Base-by-base conservation (phyloP, 2,797 vertebrate species). In the Zalophus californianus region DNA sequence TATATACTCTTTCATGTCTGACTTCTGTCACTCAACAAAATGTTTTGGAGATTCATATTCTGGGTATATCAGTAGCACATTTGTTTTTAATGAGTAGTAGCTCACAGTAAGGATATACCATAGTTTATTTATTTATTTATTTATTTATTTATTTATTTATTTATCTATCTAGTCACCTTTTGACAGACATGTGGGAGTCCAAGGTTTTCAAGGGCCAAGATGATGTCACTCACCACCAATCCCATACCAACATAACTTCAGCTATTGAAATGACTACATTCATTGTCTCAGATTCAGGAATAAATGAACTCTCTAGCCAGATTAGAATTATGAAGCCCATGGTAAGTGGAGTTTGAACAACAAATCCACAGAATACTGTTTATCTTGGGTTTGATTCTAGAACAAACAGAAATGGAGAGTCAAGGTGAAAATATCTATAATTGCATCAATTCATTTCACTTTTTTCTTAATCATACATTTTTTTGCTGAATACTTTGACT, bases 381-480 rank as follows among this genome's bases (percentile, higher is more conserved):
- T 5, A 66, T 83, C 14, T 85, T 94, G 86, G 64, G 1, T 83
- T 72, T 92, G 75, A 77, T 35, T 83, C 27, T 64, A 94, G 13
- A 91, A 41, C 66, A n/a, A 86, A 78, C 2, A 64, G 35, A 95
- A 96, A 94, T 52, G 44, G 11, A n/a, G 66, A 82, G 32, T 80
- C 23, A 44, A 78, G 32, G 75, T 72, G 58, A 84, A 97, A 96
- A 78, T 78, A 54, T 78, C 54, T 92, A 1, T 94, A 96, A 90
- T 77, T 70, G 11, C 32, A 52, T 41, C 18, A 80, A 75, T 89
- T 77, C 54, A 72, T 70, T 91, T 84, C 66, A 94, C 6, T n/a
- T 86, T 91, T 68, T 88, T n/a, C 38, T 82, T 62, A 60, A 68
- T 84, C 77, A 73, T 60, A 15, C 38, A 1, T 0, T 66, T 66